Conservation (phyloP, 1,140 invertebrate species). For the Drosophila gunungcola region DNA sequence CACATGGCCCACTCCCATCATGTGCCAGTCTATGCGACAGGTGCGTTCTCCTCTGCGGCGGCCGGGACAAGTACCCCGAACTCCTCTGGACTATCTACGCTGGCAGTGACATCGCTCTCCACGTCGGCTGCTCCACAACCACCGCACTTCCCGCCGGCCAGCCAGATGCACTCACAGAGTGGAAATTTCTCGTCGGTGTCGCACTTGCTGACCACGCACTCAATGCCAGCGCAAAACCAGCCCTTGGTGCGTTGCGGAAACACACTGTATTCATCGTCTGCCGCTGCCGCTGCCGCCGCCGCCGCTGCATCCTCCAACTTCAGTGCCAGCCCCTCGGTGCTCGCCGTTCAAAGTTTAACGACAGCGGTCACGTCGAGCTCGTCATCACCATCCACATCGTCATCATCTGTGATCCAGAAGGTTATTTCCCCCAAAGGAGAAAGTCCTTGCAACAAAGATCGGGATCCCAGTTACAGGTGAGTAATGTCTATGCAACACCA, state of each 20-base stretch:
- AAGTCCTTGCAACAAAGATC: slow-evolving; percentile 90
- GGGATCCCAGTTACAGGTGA: slow-evolving; percentile 94
- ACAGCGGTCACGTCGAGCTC: slow-evolving; percentile 48
- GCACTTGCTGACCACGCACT: slow-evolving; percentile 60
- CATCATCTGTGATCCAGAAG: slow-evolving; percentile 84
- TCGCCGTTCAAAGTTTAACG: slow-evolving; percentile 57
- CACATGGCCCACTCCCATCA: slow-evolving; percentile 52
- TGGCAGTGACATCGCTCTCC: slow-evolving; percentile 26
- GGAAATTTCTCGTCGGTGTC: slow-evolving; percentile 57
- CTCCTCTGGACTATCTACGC: slow-evolving; percentile 31
- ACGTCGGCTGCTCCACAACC: slow-evolving; percentile 38
- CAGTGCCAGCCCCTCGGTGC: slow-evolving; percentile 38
- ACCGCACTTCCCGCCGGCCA: slow-evolving; percentile 44
- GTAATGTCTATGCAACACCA: neutral
- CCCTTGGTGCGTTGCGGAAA: slow-evolving; percentile 43
- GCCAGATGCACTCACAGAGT: slow-evolving; percentile 60
- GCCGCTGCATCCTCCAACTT: slow-evolving; percentile 21
- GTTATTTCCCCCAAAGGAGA: slow-evolving; percentile 90
- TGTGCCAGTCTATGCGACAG: slow-evolving; percentile 37
- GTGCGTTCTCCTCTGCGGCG: slow-evolving; percentile 31
- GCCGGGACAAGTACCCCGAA: slow-evolving; percentile 35
- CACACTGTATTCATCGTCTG: slow-evolving; percentile 21
- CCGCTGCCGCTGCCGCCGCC: slow-evolving; percentile 10
- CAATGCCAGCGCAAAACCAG: slow-evolving; percentile 35
- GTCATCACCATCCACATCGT: slow-evolving; percentile 35